phyloP scores from a whole-genome alignment of 2,888 invertebrate genomes.

The Drosophila percnosoma region DNA sequence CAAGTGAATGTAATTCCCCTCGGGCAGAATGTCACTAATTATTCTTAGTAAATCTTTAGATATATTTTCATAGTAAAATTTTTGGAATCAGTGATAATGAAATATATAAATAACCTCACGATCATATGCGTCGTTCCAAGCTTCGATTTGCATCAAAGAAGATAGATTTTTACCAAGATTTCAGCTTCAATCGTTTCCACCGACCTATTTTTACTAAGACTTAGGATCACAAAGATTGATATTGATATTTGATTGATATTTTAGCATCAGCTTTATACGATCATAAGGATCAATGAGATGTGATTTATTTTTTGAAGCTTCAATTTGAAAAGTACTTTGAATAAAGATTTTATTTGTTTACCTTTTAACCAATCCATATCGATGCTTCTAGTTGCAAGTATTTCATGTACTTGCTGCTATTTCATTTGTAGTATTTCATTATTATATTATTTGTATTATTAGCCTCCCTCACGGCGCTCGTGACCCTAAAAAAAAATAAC shows the following conservation, averaged over 20 bases:
- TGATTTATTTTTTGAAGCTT: not conserved
- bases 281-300: not conserved
- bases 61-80: too few relatives aligned
- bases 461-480: conserved; percentile 61
- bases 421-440: conserved; percentile 10
- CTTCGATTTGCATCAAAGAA: not conserved
- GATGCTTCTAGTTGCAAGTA: not conserved
- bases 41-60: not conserved
- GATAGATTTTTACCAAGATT: not conserved
- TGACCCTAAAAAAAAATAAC: conserved; percentile 57
- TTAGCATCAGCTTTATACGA: not conserved
- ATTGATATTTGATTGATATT: not conserved
- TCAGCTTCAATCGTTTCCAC: not conserved
- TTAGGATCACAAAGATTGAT: not conserved
- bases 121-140: not conserved
- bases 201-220: not conserved
- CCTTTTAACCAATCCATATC: not conserved
- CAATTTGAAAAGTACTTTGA: not conserved
- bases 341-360: not conserved
- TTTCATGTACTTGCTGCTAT: conserved; percentile 20
- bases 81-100: not conserved
- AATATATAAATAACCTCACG: not conserved
- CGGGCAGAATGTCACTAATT: not conserved
- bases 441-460: conserved; percentile 38
- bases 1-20: not conserved